Base-by-base conservation (phyloP, 2,888 invertebrate genomes). In the Halictus quadricinctus region DNA sequence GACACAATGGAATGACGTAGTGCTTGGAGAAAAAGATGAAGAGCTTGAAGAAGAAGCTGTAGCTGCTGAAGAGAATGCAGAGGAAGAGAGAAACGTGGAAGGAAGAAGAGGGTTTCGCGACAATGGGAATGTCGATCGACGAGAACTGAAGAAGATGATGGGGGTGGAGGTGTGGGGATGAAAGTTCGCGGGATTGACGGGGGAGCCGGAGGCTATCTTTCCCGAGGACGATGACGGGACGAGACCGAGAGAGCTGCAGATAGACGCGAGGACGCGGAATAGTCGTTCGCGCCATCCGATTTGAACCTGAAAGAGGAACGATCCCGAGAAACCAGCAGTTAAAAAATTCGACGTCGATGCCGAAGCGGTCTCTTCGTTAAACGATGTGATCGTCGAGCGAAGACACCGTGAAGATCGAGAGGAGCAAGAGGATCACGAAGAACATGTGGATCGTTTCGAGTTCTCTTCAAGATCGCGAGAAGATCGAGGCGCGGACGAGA, bases 261-360 rank as follows among this genome's bases (percentile, higher is more conserved):
- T 64, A 83, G 46, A 25, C 50, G 13, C 50, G 64, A 77, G 73
- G 29, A 72, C 41, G 64, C 43, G 64, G 70, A 54, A 77, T 58
- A 66, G 78, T 76, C 81, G 84, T 87, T 85, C 80, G 76, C 79
- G 84, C 75, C 80, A 54, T 70, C 60, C 80, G 77, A 81, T 76
- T 87, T 76, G 72, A 25, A 12, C 54, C 50, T 29, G 70, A 25
- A 70, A 73, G 72, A 15, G 64, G 64, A 64, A 64, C 64, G 64
- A 54, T 54, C 54, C 54, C 8, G 54, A 21, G 21, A 3, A 54
- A 54, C 54, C 3, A 54, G 21, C 21, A 54, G 54, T 54, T 54
- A 3, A 21, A 21, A 25, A 6, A 64, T 29, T 7, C 15, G 7
- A 25, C 15, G 15, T 21, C 25, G 25, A 60, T 60, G 60, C 7